A percentile compares a stretch with the other conserved stretches of the same genome.
Conservation (phyloP, 2,888 invertebrate species). For the Tubulanus polymorphus region DNA sequence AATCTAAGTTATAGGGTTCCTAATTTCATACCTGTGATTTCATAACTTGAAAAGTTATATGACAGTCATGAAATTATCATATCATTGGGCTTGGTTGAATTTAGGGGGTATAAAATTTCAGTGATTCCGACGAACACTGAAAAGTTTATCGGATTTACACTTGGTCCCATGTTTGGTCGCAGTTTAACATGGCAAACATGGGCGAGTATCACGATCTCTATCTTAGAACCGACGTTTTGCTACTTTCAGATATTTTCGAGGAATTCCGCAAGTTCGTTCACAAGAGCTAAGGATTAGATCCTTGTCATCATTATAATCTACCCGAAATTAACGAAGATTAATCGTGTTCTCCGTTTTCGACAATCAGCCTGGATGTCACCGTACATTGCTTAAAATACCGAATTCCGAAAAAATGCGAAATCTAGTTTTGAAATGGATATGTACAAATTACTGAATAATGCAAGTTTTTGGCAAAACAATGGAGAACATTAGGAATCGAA, state of each 20-base stretch:
- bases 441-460: background rate
- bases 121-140: background rate
- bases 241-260: constrained; percentile 2
- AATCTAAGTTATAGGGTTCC: background rate
- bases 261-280: background rate
- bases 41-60: background rate
- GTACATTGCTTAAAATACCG: background rate
- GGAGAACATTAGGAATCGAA: background rate
- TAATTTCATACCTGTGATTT: background rate
- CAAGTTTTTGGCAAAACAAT: background rate
- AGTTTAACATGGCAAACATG: constrained; percentile 7
- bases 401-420: background rate
- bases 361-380: background rate
- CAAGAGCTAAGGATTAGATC: background rate
- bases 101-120: no score
- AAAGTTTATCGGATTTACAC: background rate
- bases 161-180: constrained; percentile 8
- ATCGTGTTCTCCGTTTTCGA: background rate
- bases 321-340: background rate
- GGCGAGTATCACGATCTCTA: constrained; percentile 18
- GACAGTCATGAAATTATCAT: background rate
- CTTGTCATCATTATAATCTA: background rate
- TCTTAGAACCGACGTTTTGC: constrained; percentile 17
- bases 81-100: background rate
- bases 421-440: background rate